Evolutionary conservation across 2,888 invertebrate species (phyloP).

Genomic region (Phanerotoma sp.): DNA sequence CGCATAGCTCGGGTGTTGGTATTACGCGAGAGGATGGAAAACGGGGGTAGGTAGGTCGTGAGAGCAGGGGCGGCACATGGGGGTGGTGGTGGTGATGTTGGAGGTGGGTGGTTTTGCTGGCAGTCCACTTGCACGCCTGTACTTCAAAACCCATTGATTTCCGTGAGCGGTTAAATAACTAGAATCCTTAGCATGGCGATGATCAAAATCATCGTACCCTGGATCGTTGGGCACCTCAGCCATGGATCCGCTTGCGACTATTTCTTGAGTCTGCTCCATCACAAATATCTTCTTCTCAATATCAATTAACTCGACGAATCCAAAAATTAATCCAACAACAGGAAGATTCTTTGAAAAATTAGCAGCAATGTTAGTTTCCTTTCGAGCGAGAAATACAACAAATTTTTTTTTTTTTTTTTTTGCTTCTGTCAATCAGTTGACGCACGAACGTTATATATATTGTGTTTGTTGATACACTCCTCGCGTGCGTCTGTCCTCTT

Average conservation of each 20-base stretch:
- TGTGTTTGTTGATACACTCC: constrained; percentile 3
- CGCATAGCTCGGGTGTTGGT: constrained; percentile 18
- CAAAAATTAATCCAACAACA: too few species aligned
- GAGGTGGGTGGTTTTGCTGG: constrained; percentile 35
- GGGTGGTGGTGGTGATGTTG: not conserved
- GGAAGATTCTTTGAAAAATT: too few species aligned
- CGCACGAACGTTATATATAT: too few species aligned
- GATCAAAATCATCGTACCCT: constrained; percentile 62
- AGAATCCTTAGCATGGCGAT: constrained; percentile 27
- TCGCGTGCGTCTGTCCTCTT: constrained; percentile 11
- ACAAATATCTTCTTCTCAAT: constrained; percentile 55
- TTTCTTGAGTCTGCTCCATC: constrained; percentile 80
- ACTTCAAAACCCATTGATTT: constrained; percentile 7
- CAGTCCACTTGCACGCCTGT: constrained; percentile 4
- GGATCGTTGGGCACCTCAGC: constrained; percentile 94
- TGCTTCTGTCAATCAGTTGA: constrained; percentile 18
- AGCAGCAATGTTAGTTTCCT: too few species aligned
- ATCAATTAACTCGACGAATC: too few species aligned
- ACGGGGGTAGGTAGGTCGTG: constrained; percentile 19
- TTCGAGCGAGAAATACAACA: too few species aligned
- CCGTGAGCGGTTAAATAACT: not conserved
- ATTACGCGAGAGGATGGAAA: constrained; percentile 12
- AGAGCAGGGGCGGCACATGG: constrained; percentile 4
- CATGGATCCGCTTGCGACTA: constrained; percentile 74
- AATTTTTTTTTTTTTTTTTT: constrained; percentile 2